Base-by-base conservation (phyloP, 1,140 invertebrate species). In the Euura lappo region DNA sequence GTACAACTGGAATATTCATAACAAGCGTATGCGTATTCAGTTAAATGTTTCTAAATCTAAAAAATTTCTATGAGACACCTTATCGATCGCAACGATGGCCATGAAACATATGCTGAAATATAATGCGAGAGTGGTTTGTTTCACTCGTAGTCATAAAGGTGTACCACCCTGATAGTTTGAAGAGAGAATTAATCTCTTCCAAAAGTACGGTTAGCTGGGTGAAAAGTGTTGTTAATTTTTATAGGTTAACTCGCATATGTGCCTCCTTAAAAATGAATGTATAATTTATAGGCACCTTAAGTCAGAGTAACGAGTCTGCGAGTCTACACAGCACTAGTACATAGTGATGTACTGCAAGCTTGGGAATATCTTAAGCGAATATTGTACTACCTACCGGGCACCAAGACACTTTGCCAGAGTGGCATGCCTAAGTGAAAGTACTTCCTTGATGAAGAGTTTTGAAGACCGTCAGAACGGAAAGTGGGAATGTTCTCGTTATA, bases 391-490 rank as follows among this genome's bases (percentile, higher is more conserved):
- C 51, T 60, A 60, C 51, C 13, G 13, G 51, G 51, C 13, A n/a
- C 13, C 13, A 60, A 60, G 51, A 60, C 13, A 60, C 13, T 60
- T n/a, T n/a, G 13, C 2, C 10, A 60, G 51, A 60, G 13, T 60
- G 51, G 8, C 51, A 11, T n/a, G 51, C 3, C 6, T 60, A 60
- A 60, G 51, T 60, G 51, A 60, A 60, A 60, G 51, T 60, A 60
- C 51, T 60, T 60, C 51, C 51, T 5, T 60, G 51, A 60, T 60
- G 51, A 60, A 60, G 51, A 60, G 51, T 60, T 60, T 28, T 60
- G 51, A 60, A 60, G 51, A 60, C 51, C 13, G 10, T 60, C 8
- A 60, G 51, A n/a, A 60, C 10, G 51, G 51, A 60, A 60, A 60
- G 51, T 60, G 51, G 51, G 51, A 60, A 60, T 60, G 51, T 8